A percentile compares a stretch with the other conserved stretches of the same genome.
Conservation (phyloP, 2,797 vertebrate species). For the Pempheris klunzingeri region DNA sequence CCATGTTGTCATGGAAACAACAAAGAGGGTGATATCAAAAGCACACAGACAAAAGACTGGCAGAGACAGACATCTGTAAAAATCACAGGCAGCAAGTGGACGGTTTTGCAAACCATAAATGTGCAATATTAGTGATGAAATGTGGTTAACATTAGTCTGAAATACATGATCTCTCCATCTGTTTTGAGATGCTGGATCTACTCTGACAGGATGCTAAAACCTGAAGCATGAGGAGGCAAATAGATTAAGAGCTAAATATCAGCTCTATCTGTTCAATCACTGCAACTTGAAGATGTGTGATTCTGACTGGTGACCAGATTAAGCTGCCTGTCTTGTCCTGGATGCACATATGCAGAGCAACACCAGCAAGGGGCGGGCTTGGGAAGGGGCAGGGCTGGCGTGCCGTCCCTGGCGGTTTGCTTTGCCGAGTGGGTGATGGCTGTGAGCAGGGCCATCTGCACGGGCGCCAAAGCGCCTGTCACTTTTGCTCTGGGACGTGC, state of each 20-base stretch:
- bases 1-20: slow-evolving; percentile 87
- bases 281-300: slow-evolving; percentile 53
- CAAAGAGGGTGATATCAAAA: slow-evolving; percentile 85
- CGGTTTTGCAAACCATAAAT: slow-evolving; percentile 69
- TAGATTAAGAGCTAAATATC: slow-evolving; percentile 47
- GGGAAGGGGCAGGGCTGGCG: slow-evolving; percentile 68
- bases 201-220: slow-evolving; percentile 68
- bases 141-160: slow-evolving; percentile 48
- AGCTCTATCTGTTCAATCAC: slow-evolving; percentile 52
- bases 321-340: slow-evolving; percentile 57
- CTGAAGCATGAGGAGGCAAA: slow-evolving; percentile 12
- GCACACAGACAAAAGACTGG: slow-evolving; percentile 82
- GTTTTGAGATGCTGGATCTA: slow-evolving; percentile 52
- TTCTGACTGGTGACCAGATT: slow-evolving; percentile 67
- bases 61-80: slow-evolving; percentile 81
- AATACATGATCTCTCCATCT: slow-evolving; percentile 66
- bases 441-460: slow-evolving; percentile 90
- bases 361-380: slow-evolving; percentile 63
- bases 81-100: slow-evolving; percentile 80
- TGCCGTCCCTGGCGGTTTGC: slow-evolving; percentile 85
- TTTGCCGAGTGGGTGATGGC: slow-evolving; percentile 89
- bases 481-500: slow-evolving; percentile 92
- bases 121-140: slow-evolving; percentile 66
- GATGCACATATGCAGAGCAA: slow-evolving; percentile 68
- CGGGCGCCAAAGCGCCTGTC: slow-evolving; percentile 93